These are phyloP conservation scores for Orchesella flavescens DNA, from an alignment of 2,888 invertebrate species.

Conservation along the genomic window DNA sequence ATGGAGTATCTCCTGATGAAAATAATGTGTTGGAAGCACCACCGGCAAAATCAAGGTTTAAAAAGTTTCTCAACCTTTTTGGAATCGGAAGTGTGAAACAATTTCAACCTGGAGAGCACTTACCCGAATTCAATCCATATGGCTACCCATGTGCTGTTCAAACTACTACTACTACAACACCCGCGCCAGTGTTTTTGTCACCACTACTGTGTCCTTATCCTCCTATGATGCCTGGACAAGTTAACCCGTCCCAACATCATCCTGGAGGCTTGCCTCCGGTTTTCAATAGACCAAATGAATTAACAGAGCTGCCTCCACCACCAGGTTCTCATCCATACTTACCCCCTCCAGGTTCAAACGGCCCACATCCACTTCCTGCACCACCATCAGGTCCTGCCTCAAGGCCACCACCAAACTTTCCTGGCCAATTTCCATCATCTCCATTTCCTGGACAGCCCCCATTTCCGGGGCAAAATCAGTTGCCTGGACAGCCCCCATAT, in stretches of 20 bases:
- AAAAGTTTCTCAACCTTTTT: slow-evolving; percentile 51
- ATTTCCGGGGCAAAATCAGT: slow-evolving; percentile 13
- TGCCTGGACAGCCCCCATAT: slow-evolving; percentile 3
- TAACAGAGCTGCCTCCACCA: neutral
- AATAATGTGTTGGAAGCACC: slow-evolving; percentile 8
- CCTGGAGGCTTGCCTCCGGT: neutral
- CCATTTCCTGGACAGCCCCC: slow-evolving; percentile 7
- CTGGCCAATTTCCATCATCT: neutral
- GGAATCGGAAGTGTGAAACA: slow-evolving; percentile 42
- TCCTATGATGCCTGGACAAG: slow-evolving; percentile 30
- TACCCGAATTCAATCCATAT: slow-evolving; percentile 26
- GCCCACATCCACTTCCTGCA: neutral
- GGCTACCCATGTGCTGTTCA: slow-evolving; percentile 41
- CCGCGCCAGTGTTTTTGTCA: slow-evolving; percentile 18
- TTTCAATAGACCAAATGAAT: neutral
- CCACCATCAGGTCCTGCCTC: neutral
- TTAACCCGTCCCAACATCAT: neutral
- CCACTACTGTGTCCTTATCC: slow-evolving; percentile 52
- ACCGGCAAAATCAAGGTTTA: slow-evolving; percentile 33
- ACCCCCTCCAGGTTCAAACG: neutral
- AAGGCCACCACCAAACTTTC: neutral
- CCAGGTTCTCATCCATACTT: neutral
- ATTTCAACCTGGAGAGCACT: neutral
- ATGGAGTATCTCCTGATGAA: slow-evolving; percentile 19
- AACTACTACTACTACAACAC: slow-evolving; percentile 45